phyloP scores from a whole-genome alignment of 2,888 invertebrate species.

The Tetragonisca angustula region DNA sequence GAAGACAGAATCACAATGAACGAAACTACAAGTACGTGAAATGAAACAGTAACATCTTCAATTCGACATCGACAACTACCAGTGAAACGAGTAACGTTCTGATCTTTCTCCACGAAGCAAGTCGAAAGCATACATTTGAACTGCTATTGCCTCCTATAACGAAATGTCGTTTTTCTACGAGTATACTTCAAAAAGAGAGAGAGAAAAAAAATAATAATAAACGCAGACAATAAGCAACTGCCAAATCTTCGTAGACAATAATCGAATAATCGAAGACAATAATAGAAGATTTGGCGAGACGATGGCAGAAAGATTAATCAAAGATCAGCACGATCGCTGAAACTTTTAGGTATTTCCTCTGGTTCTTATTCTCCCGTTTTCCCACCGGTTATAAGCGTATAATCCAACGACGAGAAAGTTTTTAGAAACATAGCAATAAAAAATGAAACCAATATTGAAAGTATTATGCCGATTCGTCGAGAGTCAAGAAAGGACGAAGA shows the following conservation, averaged over 20 bases:
- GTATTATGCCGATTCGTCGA: conserved; percentile 31
- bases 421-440: conserved; percentile 71
- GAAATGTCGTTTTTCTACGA: neutral
- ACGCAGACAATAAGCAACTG: conserved; percentile 51
- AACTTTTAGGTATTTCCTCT: conserved; percentile 75
- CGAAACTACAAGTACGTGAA: too few species aligned
- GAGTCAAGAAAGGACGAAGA: conserved; percentile 3
- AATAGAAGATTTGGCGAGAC: conserved; percentile 44
- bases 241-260: conserved; percentile 59
- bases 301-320: neutral
- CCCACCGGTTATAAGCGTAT: conserved; percentile 25
- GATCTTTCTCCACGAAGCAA: too few species aligned
- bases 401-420: conserved; percentile 25
- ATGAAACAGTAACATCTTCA: too few species aligned
- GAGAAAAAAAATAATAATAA: too few species aligned
- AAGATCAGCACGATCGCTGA: conserved; percentile 74
- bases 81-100: too few species aligned
- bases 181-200: neutral
- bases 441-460: conserved; percentile 32
- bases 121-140: neutral
- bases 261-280: conserved; percentile 47
- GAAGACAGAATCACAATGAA: too few species aligned
- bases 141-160: neutral
- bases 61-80: too few species aligned
- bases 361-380: conserved; percentile 1